Conservation (phyloP, 2,888 invertebrate species). For the Cataglyphis livida region DNA sequence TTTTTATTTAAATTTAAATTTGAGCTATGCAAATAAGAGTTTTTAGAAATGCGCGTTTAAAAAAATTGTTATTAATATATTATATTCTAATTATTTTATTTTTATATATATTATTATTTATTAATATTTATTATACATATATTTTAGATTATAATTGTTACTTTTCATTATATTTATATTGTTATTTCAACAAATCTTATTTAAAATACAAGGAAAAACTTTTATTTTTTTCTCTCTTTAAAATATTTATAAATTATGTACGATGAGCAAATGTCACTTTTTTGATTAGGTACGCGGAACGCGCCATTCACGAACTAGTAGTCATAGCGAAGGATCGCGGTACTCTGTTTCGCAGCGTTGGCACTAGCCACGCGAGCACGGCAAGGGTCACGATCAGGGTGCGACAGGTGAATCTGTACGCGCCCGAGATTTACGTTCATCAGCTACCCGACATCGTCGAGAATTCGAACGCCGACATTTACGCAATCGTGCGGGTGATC, state of each 20-base stretch:
- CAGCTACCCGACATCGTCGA: conserved; percentile 93
- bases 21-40: neutral
- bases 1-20: neutral
- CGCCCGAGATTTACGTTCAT: conserved; percentile 94
- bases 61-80: neutral
- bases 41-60: neutral
- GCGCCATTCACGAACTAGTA: conserved; percentile 90
- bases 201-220: neutral
- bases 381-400: conserved; percentile 93
- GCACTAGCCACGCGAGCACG: conserved; percentile 89
- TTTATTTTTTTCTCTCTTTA: neutral
- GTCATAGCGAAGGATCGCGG: conserved; percentile 96
- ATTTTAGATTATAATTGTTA: neutral
- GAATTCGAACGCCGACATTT: conserved; percentile 93
- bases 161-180: neutral
- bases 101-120: neutral
- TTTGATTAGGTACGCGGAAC: conserved; percentile 88
- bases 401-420: conserved; percentile 92
- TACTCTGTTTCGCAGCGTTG: conserved; percentile 87
- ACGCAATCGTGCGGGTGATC: conserved; percentile 94
- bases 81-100: neutral
- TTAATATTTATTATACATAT: neutral
- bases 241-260: neutral
- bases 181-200: neutral
- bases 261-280: neutral